These are phyloP conservation scores for Muricea muricata DNA, from an alignment of 92 coral and sea anemone genomes.

Conservation along the genomic window DNA sequence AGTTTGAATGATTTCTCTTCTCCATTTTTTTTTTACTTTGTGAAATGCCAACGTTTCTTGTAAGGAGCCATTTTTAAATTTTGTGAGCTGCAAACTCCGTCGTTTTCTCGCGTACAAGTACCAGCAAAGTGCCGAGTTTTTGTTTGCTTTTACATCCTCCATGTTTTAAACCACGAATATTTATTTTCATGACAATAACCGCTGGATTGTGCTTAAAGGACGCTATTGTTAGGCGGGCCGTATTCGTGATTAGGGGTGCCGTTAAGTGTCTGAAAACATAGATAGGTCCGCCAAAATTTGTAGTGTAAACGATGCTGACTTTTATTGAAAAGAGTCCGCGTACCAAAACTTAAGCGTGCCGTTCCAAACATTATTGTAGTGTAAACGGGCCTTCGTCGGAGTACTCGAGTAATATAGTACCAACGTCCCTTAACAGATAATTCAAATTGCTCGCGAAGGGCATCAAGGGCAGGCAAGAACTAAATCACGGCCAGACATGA, in stretches of 20 bases:
- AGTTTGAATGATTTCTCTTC: background rate
- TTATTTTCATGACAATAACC: background rate
- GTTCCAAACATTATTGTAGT: background rate
- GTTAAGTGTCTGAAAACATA: background rate
- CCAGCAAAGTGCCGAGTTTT: background rate
- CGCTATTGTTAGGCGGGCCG: background rate
- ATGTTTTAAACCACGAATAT: background rate
- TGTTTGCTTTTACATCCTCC: background rate
- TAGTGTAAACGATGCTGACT: background rate
- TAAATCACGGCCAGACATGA: too few species aligned
- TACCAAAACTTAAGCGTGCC: conserved; percentile 5
- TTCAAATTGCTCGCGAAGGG: too few species aligned
- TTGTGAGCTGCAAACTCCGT: background rate
- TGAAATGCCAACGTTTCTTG: too few species aligned
- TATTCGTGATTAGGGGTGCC: background rate
- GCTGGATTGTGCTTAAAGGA: background rate
- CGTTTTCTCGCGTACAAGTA: background rate
- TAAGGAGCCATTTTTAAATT: background rate
- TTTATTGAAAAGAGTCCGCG: background rate
- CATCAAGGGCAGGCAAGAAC: too few species aligned
- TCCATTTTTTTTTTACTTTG: background rate
- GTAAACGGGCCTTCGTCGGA: background rate
- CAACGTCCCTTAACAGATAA: too few species aligned
- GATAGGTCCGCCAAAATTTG: background rate
- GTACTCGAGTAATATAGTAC: too few species aligned